These are phyloP conservation scores for Pseudochirops corinnae DNA, from an alignment of 2,797 vertebrate species.

Conservation along the genomic window DNA sequence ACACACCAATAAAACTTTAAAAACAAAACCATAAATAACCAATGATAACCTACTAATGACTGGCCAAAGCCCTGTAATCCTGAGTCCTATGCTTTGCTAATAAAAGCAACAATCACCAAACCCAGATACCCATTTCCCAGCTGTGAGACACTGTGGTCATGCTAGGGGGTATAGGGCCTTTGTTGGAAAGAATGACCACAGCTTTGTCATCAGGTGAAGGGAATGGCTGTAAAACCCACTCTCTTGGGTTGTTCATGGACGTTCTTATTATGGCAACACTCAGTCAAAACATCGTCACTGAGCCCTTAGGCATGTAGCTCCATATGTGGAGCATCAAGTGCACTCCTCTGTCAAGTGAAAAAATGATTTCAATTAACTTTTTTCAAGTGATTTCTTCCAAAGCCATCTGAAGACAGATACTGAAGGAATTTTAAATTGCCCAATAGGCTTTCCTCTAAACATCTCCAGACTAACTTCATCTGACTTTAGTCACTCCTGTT, in stretches of 20 bases:
- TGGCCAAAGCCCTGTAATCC: neutral
- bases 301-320: neutral
- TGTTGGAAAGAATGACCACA: neutral
- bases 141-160: neutral
- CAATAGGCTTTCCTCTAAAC: neutral
- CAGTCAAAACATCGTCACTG: neutral
- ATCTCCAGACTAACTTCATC: neutral
- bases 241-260: neutral
- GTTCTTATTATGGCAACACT: neutral
- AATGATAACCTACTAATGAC: neutral
- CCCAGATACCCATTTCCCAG: neutral
- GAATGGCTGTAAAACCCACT: neutral
- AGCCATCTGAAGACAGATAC: neutral
- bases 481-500: neutral
- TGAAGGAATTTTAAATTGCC: neutral
- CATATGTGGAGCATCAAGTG: conserved; percentile 1
- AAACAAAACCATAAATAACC: neutral
- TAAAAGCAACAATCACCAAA: neutral
- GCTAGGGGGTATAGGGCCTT: neutral
- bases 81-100: neutral
- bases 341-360: neutral
- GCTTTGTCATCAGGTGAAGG: neutral
- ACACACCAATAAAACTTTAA: neutral
- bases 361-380: neutral
- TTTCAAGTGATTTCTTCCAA: conserved; percentile 11